A percentile compares a stretch with the other conserved stretches of the same genome.
Conservation (phyloP, 2,113 vertebrate genomes). For the Silurus asotus region DNA sequence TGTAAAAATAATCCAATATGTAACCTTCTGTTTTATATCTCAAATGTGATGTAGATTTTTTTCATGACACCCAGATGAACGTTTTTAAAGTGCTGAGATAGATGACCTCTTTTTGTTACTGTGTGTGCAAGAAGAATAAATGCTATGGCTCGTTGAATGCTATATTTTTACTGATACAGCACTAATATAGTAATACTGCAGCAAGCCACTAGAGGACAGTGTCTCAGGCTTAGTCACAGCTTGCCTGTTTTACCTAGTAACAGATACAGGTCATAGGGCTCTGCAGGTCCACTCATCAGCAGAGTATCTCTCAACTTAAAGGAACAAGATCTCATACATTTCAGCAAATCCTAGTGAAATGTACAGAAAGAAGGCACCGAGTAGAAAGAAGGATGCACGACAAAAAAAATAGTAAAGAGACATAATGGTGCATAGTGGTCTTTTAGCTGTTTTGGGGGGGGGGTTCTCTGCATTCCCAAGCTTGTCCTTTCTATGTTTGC, state of each 20-base stretch:
- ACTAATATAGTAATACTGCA: slow-evolving; percentile 12
- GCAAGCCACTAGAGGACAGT: slow-evolving; percentile 40
- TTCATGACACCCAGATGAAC: not conserved
- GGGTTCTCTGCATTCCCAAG: not conserved
- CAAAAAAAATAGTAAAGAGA: not conserved
- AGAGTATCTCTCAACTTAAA: slow-evolving; percentile 48
- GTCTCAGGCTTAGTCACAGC: slow-evolving; percentile 39
- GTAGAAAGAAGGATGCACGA: not conserved
- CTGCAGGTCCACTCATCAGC: slow-evolving; percentile 47
- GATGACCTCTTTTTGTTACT: not conserved
- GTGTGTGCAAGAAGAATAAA: not conserved
- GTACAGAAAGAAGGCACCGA: not conserved
- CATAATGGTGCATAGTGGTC: not conserved
- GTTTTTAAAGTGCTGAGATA: not conserved
- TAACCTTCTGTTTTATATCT: not conserved
- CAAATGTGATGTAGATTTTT: not conserved
- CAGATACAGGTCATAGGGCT: slow-evolving; percentile 54
- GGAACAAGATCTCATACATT: slow-evolving; percentile 35
- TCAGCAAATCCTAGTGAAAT: not conserved
- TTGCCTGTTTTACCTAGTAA: slow-evolving; percentile 58
- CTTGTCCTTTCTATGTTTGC: not conserved
- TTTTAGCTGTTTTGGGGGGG: not conserved
- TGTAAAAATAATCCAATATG: not conserved
- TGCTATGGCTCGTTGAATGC: not conserved
- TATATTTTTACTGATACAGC: not conserved